Conservation (phyloP, 1,140 invertebrate species). For the Magallana gigas region DNA sequence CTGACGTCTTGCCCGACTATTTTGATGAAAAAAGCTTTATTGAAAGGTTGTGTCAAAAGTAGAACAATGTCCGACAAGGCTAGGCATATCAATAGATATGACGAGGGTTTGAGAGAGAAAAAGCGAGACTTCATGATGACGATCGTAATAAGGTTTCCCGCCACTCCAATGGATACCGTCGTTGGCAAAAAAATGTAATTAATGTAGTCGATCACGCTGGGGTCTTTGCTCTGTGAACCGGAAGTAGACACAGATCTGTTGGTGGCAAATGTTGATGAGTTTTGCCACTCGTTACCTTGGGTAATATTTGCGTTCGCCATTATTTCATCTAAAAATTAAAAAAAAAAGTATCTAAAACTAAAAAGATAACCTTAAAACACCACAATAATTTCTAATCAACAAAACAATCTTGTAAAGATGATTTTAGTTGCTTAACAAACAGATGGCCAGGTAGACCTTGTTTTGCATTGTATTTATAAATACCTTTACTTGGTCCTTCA, state of each 20-base stretch:
- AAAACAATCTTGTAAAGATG: too few species aligned
- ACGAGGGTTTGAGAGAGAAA: constrained; percentile 3
- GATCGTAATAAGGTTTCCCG: constrained; percentile 63
- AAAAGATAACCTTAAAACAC: neutral
- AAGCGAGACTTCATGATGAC: constrained; percentile 47
- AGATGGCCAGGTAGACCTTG: too few species aligned
- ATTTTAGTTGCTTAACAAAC: too few species aligned
- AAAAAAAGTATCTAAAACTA: neutral
- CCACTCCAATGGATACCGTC: constrained; percentile 53
- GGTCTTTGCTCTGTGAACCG: neutral
- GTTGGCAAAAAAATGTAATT: constrained; percentile 52
- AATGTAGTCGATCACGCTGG: neutral
- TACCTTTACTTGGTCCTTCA: too few species aligned
- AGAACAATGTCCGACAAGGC: constrained; percentile 11
- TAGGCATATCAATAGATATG: constrained; percentile 39
- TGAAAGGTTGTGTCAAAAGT: constrained; percentile 57
- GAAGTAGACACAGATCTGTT: neutral
- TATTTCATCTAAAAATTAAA: neutral
- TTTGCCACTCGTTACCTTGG: neutral
- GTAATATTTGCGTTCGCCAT: neutral
- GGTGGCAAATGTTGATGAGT: neutral
- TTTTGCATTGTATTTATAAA: too few species aligned
- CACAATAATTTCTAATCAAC: too few species aligned
- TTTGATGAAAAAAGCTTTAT: constrained; percentile 53
- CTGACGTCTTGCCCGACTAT: constrained; percentile 56